These are phyloP conservation scores for Gerris buenoi DNA, from an alignment of 1,140 invertebrate species.

Conservation along the genomic window DNA sequence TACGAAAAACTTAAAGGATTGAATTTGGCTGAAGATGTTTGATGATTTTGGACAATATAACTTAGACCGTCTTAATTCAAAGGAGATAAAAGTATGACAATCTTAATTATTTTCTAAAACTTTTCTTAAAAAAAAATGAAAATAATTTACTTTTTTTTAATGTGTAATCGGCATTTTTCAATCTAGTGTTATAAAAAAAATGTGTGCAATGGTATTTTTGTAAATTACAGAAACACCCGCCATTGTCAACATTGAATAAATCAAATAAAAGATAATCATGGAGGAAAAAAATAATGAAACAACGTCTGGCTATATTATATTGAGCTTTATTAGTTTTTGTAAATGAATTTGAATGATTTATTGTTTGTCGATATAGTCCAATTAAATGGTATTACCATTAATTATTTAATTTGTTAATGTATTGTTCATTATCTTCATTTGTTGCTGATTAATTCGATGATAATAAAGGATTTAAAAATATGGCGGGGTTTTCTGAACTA, in stretches of 20 bases:
- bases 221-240: not conserved
- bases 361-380: too few species aligned
- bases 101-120: not conserved
- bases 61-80: not conserved
- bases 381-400: too few species aligned
- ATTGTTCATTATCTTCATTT: too few species aligned
- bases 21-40: too few species aligned
- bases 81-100: not conserved
- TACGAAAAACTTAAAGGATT: too few species aligned
- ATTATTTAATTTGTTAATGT: too few species aligned
- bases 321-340: too few species aligned
- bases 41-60: not conserved
- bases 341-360: too few species aligned
- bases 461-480: not conserved
- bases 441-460: not conserved
- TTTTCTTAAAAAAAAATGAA: not conserved
- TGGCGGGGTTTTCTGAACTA: not conserved
- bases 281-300: too few species aligned
- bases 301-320: too few species aligned
- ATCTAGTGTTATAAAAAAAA: not conserved
- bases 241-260: too few species aligned
- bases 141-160: not conserved
- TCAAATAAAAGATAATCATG: too few species aligned
- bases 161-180: not conserved
- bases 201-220: not conserved